Base-by-base conservation (phyloP, 2,113 vertebrate species). In the Pimephales promelas region DNA sequence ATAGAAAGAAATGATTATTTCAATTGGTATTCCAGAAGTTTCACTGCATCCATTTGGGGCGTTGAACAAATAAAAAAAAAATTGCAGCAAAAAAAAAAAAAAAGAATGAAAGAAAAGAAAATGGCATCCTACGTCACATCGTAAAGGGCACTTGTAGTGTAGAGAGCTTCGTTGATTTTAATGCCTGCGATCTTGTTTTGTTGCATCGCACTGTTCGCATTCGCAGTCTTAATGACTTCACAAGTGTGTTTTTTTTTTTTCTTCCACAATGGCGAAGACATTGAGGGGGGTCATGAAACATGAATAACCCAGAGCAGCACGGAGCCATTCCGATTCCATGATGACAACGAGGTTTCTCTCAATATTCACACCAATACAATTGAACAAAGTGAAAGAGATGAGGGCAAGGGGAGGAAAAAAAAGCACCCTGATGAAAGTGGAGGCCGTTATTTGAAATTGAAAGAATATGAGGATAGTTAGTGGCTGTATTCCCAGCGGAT, bases 391-490 rank as follows among this genome's bases (percentile, higher is more conserved):
- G 80, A 85, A 85, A 87, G 52, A 16, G 40, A 10, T 83, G 61
- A 71, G 68, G 40, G 36, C n/a, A 28, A 78, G 11, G 31, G 26
- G 61, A 26, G 61, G 59, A 4, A 52, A 34, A 83, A n/a, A 87
- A 84, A 24, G 26, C 76, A 43, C 62, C 81, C 79, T 94, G 94
- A 96, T 96, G 96, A 96, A 94, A 95, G 88, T 94, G 92, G 93
- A 92, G 93, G 94, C 95, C 94, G 92, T 94, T 93, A 95, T 96
- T 96, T 96, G 95, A 97, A 97, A 98, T 97, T 97, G 97, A 98
- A 97, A 97, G 95, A 95, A 96, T 95, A 95, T 95, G 95, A 96
- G 95, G 94, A 96, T 97, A 97, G 96, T 98, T 98, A 98, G 97
- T 96, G 96, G 96, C 96, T 95, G 96, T 94, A 94, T 94, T 97